Evolutionary conservation across 2,113 vertebrate species (phyloP).

Genomic region (Pongo pygmaeus): DNA sequence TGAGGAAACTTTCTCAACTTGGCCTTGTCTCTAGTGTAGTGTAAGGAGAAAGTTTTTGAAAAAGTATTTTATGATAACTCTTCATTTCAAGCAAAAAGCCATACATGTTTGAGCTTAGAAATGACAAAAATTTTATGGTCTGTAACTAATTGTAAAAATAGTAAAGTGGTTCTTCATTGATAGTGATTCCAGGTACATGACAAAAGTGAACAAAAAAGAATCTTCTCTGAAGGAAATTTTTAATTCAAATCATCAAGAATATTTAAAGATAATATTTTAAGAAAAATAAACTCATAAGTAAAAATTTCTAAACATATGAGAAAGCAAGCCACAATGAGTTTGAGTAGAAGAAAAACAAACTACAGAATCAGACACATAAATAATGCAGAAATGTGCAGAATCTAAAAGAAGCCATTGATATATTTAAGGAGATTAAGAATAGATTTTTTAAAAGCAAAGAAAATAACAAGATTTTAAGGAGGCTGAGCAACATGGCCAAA

Average conservation of each 20-base stretch:
- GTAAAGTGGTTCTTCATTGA: not conserved
- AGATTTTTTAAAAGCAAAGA: not conserved
- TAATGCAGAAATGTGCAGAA: not conserved
- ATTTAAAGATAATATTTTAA: not conserved
- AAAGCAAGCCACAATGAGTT: not conserved
- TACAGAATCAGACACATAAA: not conserved
- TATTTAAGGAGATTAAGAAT: not conserved
- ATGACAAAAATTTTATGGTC: not conserved
- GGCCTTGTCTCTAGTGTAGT: fast-evolving
- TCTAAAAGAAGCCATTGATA: not conserved
- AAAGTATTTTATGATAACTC: not conserved
- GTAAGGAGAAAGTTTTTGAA: not conserved
- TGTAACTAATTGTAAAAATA: not conserved
- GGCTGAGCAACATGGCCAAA: too few relatives aligned
- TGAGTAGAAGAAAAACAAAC: not conserved
- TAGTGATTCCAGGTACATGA: not conserved
- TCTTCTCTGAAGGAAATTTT: not conserved
- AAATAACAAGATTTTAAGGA: not conserved
- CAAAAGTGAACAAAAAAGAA: not conserved
- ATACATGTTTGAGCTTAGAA: not conserved
- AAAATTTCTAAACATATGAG: not conserved
- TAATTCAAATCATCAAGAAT: not conserved
- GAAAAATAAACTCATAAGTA: not conserved
- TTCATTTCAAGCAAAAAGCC: not conserved
- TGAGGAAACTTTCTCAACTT: not conserved